Evolutionary conservation across 1,140 invertebrate species (phyloP), one percentile per base, ranked within the genome.

Genomic region (Holcopasites calliopsidis): DNA sequence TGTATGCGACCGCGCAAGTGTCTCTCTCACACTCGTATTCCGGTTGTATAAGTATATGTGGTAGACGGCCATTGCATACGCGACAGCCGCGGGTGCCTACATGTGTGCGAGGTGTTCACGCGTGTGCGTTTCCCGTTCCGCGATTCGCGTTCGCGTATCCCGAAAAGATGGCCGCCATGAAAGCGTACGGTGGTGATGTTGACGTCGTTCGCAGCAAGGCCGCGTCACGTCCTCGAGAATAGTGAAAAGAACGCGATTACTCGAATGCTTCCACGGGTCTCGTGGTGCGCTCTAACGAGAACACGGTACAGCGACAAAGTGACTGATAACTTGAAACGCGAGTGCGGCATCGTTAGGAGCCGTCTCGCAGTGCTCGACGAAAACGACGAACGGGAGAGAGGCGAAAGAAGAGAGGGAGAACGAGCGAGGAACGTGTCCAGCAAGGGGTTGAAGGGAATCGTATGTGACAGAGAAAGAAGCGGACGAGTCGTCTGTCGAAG

Each of bases 181-280:
- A 85, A 91, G 89, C 88, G 89, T 91, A 91, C 89, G 88, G 86
- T 91, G 87, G 88, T 90, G 90, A 89, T 90, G 90, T 90, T 90
- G 88, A 90, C 87, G 89, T 90, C 85, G 87, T 87, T 86, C 75
- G 75, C 69, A 85, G 79, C 83, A 85, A 89, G 78, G 85, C 79
- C 84, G 84, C 85, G 83, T 88, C 80, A 87, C 83, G 84, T 86
- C 83, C 85, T 83, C 81, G 85, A 69, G 42, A 75, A 87, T 79
- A 84, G 85, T 89, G 86, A 86, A 75, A 55, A 54, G 58, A 83
- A 71, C 62, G 80, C 79, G 74, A 75, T 75, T 54, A 71, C 70
- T 70, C 57, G 57, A 64, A 71, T 80, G 38, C 35, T 58, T 80
- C 61, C 47, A 47, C 84, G 76, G 38, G 8, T 44, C 33, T 58